These are phyloP conservation scores for Streptopelia turtur DNA, from an alignment of 2,797 vertebrate species.

Conservation along the genomic window DNA sequence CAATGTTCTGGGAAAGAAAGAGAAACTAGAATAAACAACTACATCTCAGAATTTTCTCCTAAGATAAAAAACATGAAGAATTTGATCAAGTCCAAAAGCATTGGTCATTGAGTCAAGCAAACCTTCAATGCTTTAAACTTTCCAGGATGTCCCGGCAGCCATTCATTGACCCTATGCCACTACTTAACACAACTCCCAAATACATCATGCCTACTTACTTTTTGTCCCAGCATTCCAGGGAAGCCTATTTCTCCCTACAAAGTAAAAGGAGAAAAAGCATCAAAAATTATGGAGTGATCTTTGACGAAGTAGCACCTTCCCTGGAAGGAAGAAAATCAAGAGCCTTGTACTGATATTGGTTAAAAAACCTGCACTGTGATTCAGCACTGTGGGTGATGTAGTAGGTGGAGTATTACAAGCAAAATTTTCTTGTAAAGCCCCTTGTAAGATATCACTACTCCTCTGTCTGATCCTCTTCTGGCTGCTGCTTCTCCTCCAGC, in stretches of 20 bases:
- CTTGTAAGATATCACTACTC: neutral
- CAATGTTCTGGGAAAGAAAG: neutral
- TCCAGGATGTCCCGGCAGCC: neutral
- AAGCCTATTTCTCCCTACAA: slow-evolving; percentile 91
- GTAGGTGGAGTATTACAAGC: neutral
- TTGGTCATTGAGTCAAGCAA: neutral
- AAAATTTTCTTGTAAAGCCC: neutral
- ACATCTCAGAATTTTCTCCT: neutral
- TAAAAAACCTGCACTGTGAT: neutral
- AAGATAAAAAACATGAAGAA: neutral
- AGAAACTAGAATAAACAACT: neutral
- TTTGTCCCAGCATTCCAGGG: slow-evolving; percentile 97
- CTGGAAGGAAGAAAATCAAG: neutral
- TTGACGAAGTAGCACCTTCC: neutral
- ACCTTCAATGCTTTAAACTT: neutral
- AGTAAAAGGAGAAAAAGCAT: slow-evolving; percentile 41
- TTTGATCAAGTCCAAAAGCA: neutral
- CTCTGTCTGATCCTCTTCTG: neutral
- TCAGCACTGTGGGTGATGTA: neutral
- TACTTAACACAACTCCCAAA: neutral
- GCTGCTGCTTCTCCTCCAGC: neutral
- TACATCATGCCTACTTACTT: slow-evolving; percentile 78
- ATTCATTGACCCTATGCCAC: neutral
- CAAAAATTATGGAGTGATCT: neutral
- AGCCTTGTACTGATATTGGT: fast-evolving